Evolutionary conservation across 2,888 invertebrate genomes (phyloP).

Genomic region (Protophormia terraenovae): DNA sequence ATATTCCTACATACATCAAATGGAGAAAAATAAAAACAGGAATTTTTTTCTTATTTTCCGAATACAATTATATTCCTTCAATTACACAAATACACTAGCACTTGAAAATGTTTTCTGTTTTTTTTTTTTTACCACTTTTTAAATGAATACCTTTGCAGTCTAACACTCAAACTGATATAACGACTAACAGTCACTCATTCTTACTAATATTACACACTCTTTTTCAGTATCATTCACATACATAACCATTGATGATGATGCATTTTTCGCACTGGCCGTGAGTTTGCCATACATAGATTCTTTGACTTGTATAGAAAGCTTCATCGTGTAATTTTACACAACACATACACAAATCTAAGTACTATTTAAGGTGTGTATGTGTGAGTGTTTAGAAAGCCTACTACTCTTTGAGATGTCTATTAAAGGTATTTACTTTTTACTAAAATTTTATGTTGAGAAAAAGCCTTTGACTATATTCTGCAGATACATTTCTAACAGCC

Average conservation of each 20-base stretch:
- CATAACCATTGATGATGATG: too few relatives aligned
- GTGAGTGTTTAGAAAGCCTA: constrained; percentile 22
- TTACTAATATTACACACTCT: background rate
- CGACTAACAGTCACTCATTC: background rate
- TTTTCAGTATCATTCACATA: background rate
- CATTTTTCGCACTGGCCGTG: constrained; percentile 65
- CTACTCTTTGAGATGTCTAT: constrained; percentile 55
- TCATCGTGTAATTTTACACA: constrained; percentile 30
- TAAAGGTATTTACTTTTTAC: constrained; percentile 60
- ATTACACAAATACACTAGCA: constrained; percentile 67
- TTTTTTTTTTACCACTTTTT: constrained; percentile 43
- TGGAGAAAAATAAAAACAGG: constrained; percentile 24
- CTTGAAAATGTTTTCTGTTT: constrained; percentile 40
- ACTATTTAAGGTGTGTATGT: background rate
- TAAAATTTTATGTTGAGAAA: constrained; percentile 40
- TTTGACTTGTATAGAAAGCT: constrained; percentile 45
- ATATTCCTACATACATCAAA: constrained; percentile 7
- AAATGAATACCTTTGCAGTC: constrained; percentile 41
- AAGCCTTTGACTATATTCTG: constrained; percentile 48
- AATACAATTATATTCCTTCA: constrained; percentile 67
- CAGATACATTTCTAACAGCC: too few relatives aligned
- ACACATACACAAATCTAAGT: background rate
- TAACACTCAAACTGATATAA: too few relatives aligned
- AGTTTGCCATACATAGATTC: constrained; percentile 49
- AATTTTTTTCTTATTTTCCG: constrained; percentile 57